Evolutionary conservation across 1,140 invertebrate genomes (phyloP).

Genomic region (Drosophila novamexicana): DNA sequence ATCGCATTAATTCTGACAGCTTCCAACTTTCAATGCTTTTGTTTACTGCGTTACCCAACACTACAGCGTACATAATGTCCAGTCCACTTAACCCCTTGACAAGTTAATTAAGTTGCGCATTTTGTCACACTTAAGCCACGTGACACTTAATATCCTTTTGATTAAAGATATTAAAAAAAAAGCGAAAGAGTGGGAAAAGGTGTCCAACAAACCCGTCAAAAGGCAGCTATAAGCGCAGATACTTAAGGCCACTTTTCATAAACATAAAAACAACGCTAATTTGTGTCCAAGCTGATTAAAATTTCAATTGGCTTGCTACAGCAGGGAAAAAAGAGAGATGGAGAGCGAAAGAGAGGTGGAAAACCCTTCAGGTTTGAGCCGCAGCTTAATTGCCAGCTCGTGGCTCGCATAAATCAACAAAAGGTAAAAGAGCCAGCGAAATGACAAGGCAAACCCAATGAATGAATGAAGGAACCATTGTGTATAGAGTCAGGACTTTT

Average conservation of each 20-base stretch:
- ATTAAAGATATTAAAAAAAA: conserved; percentile 24
- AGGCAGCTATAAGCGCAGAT: conserved; percentile 10
- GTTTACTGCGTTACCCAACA: conserved; percentile 16
- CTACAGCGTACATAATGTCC: conserved; percentile 14
- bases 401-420: conserved; percentile 52
- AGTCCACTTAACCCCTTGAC: conserved; percentile 55
- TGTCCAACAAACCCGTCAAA: conserved; percentile 13
- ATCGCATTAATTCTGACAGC: conserved; percentile 11
- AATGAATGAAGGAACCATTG: conserved; percentile 40
- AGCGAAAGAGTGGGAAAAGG: conserved; percentile 3
- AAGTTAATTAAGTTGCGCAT: conserved; percentile 68
- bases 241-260: conserved; percentile 46
- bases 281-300: conserved; percentile 75
- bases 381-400: conserved; percentile 67
- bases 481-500: conserved; percentile 35
- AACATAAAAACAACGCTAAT: conserved; percentile 61
- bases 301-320: conserved; percentile 60
- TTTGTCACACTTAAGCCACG: conserved; percentile 66
- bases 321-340: neutral
- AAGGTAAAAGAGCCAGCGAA: conserved; percentile 61
- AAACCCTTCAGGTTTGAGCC: conserved; percentile 33
- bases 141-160: conserved; percentile 58
- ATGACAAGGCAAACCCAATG: conserved; percentile 51
- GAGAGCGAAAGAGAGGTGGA: neutral
- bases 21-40: conserved; percentile 8